Evolutionary conservation across 2,888 invertebrate species (phyloP).

Genomic region (Agrotis ipsilon): DNA sequence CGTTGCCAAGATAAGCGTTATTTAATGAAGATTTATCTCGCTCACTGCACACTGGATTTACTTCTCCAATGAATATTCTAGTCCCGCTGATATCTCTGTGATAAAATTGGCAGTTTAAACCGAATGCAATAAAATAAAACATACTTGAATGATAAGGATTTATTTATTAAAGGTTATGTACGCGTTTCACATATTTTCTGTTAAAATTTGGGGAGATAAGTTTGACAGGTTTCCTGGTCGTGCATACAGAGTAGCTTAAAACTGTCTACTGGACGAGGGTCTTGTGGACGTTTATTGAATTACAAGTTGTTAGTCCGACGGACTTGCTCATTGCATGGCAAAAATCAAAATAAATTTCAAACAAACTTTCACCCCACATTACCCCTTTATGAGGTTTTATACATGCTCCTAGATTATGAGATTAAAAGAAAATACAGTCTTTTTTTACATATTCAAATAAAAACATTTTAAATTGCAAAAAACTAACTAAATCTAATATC

Average conservation of each 20-base stretch:
- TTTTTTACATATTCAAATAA: neutral
- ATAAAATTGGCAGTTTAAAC: conserved; percentile 71
- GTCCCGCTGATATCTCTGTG: conserved; percentile 62
- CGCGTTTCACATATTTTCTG: conserved; percentile 33
- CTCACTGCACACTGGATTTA: conserved; percentile 73
- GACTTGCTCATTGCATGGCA: neutral
- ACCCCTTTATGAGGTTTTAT: too few relatives aligned
- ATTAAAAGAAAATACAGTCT: neutral
- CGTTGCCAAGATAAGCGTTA: conserved; percentile 74
- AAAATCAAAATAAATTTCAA: neutral
- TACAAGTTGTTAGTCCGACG: neutral
- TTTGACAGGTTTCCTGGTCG: conserved; percentile 17
- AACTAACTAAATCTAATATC: neutral
- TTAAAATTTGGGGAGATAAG: conserved; percentile 35
- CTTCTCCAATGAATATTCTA: conserved; percentile 76
- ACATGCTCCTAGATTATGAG: neutral
- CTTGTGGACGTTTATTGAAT: conserved; percentile 10
- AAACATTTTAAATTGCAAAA: neutral
- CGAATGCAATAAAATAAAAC: conserved; percentile 64
- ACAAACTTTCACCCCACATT: neutral
- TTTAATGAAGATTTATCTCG: conserved; percentile 80
- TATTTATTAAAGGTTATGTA: conserved; percentile 45
- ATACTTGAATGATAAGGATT: conserved; percentile 45
- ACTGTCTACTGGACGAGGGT: conserved; percentile 24
- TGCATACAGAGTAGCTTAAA: conserved; percentile 29